A percentile compares a stretch with the other conserved stretches of the same genome.
Evolutionary conservation across 2,888 invertebrate genomes (phyloP).

Genomic region (Busseola fusca): DNA sequence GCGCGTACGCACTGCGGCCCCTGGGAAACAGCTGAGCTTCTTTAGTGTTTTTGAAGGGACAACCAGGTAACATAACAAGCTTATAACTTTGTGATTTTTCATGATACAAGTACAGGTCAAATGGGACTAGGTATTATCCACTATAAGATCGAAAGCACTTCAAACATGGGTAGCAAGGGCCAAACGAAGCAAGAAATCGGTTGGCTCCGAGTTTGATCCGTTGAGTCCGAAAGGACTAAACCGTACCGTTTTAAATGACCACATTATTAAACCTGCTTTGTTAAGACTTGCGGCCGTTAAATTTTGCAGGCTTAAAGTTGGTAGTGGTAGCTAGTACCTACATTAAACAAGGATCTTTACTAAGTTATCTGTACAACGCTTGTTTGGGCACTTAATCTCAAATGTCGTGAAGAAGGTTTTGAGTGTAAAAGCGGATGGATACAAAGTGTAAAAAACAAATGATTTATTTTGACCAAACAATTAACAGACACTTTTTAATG

Average conservation of each 20-base stretch:
- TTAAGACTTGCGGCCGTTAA: slow-evolving; percentile 1
- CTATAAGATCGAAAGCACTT: slow-evolving; percentile 6
- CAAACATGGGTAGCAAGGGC: neutral
- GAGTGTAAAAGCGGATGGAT: neutral
- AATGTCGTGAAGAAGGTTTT: neutral
- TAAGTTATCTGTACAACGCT: neutral
- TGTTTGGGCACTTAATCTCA: neutral
- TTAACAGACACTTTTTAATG: neutral
- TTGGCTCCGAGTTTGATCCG: slow-evolving; percentile 6
- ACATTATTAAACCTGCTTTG: slow-evolving; percentile 23
- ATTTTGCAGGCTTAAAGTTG: neutral
- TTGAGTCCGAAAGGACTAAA: slow-evolving; percentile 21
- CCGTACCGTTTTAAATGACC: slow-evolving; percentile 17
- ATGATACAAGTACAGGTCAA: no score
- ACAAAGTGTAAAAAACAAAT: neutral
- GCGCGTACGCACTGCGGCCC: no score
- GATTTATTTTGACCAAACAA: neutral
- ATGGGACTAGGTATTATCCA: no score
- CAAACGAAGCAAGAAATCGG: slow-evolving; percentile 29
- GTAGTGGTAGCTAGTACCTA: neutral
- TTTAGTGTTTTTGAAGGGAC: no score
- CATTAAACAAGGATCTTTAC: neutral
- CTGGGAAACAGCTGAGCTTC: no score
- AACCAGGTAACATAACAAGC: no score
- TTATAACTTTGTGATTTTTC: no score